Conservation (phyloP, 2,797 vertebrate species). For the Knipowitschia caucasica region DNA sequence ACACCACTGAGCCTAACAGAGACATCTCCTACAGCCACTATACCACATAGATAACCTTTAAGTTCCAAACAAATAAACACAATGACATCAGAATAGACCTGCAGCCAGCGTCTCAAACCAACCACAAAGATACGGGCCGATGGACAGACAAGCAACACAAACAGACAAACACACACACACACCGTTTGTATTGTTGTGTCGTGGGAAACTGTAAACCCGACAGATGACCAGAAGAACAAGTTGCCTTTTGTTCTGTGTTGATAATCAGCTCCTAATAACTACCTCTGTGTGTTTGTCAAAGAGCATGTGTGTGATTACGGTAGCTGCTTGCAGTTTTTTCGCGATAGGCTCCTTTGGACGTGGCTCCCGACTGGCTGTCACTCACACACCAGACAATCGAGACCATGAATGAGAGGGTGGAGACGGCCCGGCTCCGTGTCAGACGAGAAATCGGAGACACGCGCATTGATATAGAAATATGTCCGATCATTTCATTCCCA, state of each 20-base stretch:
- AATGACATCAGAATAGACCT: constrained; percentile 24
- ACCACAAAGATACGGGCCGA: constrained; percentile 26
- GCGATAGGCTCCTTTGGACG: constrained; percentile 26
- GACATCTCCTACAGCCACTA: constrained; percentile 27
- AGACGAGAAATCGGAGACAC: constrained; percentile 35
- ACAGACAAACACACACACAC: constrained; percentile 14
- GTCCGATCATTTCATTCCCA: constrained; percentile 58
- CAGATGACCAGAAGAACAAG: constrained; percentile 45
- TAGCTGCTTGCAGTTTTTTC: constrained; percentile 8
- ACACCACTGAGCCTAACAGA: constrained; percentile 41
- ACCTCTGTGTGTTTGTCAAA: constrained; percentile 13
- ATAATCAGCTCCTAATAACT: constrained; percentile 33
- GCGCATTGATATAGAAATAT: constrained; percentile 42
- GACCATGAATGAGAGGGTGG: constrained; percentile 62
- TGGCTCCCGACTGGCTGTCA: constrained; percentile 27
- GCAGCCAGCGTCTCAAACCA: constrained; percentile 34
- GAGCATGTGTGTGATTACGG: constrained; percentile 4
- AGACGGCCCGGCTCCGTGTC: constrained; percentile 41
- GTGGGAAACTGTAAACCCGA: constrained; percentile 56
- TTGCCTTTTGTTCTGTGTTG: constrained; percentile 16
- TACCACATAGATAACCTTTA: too few species aligned
- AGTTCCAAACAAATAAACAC: constrained; percentile 71
- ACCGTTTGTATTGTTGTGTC: constrained; percentile 50
- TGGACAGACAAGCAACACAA: constrained; percentile 59
- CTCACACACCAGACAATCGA: constrained; percentile 32